Evolutionary conservation across 2,113 vertebrate genomes (phyloP), one percentile per base, ranked within the genome.

Genomic region (Dicentrarchus labrax): DNA sequence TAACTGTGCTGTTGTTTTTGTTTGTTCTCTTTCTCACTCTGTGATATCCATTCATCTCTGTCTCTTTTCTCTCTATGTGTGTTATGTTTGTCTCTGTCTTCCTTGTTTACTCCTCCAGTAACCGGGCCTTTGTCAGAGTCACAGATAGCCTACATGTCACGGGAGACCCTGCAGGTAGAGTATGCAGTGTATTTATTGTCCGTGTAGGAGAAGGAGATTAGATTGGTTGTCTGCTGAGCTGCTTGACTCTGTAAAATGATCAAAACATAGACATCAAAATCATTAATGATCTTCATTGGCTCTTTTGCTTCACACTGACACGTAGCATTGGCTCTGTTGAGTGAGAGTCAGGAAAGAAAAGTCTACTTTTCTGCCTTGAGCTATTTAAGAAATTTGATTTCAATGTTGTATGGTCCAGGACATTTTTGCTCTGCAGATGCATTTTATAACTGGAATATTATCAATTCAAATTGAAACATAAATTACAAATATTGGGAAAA

Each of bases 111-210:
- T 80, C 22, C 71, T 47, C 69, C 85, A 99, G 98, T 99, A 84
- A 99, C 98, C 4, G 98, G 98, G 89, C 97, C 98, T 85, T 94
- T 99, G 70, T 97, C 97, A 90, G 98, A 99, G 93, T 97, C 97
- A 22, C 98, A 99, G 91, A 99, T 99, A 91, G 98, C 98, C 19
- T 99, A 99, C 90, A 97, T 99, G 91, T 98, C 97, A 89, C 95
- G 98, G 93, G 98, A 99, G 96, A 99, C 98, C 82, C 96, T 99
- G 86, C 98, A 99, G 97, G 98, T 98, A 96, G 0, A 0, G 8
- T 72, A 19, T 60, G 2, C 36, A 7, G 0, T 41, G 0, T 39
- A 24, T 51, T 72, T 51, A 48, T 16, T 39, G 9, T n/a, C 54
- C 50, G 6, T 47, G 9, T 19, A 4, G 2, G 12, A 45, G 36